Percentiles rank a stretch among this genome's conserved stretches.
phyloP scores from a whole-genome alignment of 2,113 vertebrate species.

The Hydrochoerus hydrochaeris region DNA sequence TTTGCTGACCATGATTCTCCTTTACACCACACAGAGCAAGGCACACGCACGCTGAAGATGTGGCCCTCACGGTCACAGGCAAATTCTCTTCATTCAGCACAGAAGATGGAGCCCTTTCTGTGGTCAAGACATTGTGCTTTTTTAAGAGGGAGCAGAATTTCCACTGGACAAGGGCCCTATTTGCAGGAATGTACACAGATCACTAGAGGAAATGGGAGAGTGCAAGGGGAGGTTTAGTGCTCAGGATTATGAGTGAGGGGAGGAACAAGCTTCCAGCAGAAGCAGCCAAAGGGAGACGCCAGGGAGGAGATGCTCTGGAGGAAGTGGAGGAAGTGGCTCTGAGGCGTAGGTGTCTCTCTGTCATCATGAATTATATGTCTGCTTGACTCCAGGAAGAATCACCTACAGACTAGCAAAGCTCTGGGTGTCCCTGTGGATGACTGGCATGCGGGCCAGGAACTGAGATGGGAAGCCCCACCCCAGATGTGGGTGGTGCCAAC shows the following conservation, averaged over 20 bases:
- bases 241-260: neutral
- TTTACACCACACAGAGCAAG: neutral
- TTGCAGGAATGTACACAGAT: slow-evolving; percentile 12
- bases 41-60: neutral
- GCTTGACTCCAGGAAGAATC: neutral
- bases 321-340: neutral
- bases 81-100: slow-evolving; percentile 19
- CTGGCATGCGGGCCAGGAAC: neutral
- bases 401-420: neutral
- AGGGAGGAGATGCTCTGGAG: neutral
- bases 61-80: neutral
- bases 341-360: neutral
- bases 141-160: neutral
- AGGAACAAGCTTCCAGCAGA: neutral
- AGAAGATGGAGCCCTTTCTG: neutral
- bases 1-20: neutral
- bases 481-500: neutral
- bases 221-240: neutral
- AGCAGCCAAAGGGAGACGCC: neutral
- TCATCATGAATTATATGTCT: neutral
- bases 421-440: neutral
- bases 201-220: neutral
- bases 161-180: neutral
- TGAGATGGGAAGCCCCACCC: neutral
- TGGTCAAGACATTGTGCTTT: slow-evolving; percentile 30